phyloP scores from a whole-genome alignment of 2,888 invertebrate species.

The Cacoxenus indagator region DNA sequence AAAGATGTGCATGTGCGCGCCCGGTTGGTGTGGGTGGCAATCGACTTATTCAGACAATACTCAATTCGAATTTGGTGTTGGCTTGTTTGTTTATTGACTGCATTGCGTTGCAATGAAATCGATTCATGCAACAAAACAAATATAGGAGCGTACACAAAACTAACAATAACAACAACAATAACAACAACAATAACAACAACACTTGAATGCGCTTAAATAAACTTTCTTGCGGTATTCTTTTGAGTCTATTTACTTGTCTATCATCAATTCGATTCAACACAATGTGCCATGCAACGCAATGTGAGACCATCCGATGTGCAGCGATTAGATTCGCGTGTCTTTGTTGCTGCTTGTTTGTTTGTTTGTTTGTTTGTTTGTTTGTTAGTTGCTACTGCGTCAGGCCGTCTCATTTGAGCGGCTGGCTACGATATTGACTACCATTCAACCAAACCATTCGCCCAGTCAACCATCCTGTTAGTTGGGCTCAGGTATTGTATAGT shows the following conservation, averaged over 20 bases:
- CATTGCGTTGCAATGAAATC: not conserved
- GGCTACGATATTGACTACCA: no score
- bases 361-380: not conserved
- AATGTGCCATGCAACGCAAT: no score
- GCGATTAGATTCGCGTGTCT: no score
- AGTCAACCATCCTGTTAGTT: no score
- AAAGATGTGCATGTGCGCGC: not conserved
- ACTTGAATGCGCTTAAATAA: conserved; percentile 17
- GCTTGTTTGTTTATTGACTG: not conserved
- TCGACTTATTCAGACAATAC: not conserved
- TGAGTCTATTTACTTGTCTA: conserved; percentile 5
- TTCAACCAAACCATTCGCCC: no score
- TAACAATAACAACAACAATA: not conserved
- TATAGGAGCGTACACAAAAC: not conserved
- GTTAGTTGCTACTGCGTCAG: no score
- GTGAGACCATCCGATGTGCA: no score
- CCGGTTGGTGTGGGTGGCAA: not conserved
- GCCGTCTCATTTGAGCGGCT: no score
- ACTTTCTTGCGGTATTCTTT: conserved; percentile 11
- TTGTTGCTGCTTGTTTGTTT: not conserved
- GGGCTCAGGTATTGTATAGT: no score
- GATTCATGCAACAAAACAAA: not conserved
- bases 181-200: not conserved
- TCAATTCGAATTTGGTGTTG: not conserved
- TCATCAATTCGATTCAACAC: not conserved